Evolutionary conservation across 2,113 vertebrate genomes (phyloP), one percentile per base, ranked within the genome.

Genomic region (Hippocampus guttulatus): DNA sequence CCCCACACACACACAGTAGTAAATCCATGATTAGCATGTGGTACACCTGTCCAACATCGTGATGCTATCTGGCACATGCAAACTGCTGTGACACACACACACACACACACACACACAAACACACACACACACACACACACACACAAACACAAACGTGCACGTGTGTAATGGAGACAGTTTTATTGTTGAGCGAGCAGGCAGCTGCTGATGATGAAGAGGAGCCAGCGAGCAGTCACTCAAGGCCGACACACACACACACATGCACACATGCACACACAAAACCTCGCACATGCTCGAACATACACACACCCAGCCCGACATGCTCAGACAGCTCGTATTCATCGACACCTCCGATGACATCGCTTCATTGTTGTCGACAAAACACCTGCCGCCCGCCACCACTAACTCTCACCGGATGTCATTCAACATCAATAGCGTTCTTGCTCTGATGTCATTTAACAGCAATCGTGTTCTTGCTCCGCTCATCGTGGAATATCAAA

Each of bases 151-250:
- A 27, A 70, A 52, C 16, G 30, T 64, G 58, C 18, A 12, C 16
- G 65, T 68, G 6, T 58, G 60, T 68, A 45, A 3, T 75, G 67
- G 87, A 88, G 84, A 87, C 88, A 83, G 77, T 90, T 91, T 88
- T 88, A 88, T 91, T 89, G 89, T 88, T 78, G 75, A 61, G 85
- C 76, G 77, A 74, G 74, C 80, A 76, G 83, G 82, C 85, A 81
- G 85, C 88, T 89, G 89, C 87, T 84, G 85, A 82, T 91, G 89
- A 90, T 90, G 86, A 89, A 91, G 87, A 85, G 85, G 81, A 89
- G 89, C 86, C 87, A 90, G 88, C 79, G 65, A 75, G 78, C 88
- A 81, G 90, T 91, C 33, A 64, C 62, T 40, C 88, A 90, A 88
- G 86, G 85, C 89, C 91, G 89, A 76, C 70, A 80, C 71, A 71